Conservation (phyloP, 2,888 invertebrate genomes). For the Lagria hirta region DNA sequence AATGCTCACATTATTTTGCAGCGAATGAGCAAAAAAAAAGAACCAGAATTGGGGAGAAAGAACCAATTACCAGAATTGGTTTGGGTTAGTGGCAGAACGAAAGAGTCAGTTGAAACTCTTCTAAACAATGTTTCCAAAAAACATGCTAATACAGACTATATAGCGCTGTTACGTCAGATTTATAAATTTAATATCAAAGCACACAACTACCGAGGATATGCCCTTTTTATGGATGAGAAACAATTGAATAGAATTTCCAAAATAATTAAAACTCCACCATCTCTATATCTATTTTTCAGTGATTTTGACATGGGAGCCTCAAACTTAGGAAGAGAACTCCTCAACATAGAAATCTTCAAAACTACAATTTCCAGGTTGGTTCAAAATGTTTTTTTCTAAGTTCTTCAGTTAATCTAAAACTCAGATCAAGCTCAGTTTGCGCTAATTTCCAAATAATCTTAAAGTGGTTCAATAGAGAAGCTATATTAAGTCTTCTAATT, state of each 20-base stretch:
- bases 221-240: conserved; percentile 7
- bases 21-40: conserved; percentile 61
- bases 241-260: not conserved
- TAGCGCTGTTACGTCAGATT: conserved; percentile 52
- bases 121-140: conserved; percentile 63
- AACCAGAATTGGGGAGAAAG: conserved; percentile 62
- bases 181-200: conserved; percentile 9
- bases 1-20: conserved; percentile 72
- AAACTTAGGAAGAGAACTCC: conserved; percentile 60
- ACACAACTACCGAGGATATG: conserved; percentile 17
- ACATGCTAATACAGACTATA: conserved; percentile 64
- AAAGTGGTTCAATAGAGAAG: no score
- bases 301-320: not conserved
- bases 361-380: conserved; percentile 5
- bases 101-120: conserved; percentile 67
- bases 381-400: not conserved
- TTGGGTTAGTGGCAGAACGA: conserved; percentile 75
- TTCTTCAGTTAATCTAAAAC: no score
- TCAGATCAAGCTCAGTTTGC: no score
- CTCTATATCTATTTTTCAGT: conserved; percentile 3
- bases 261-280: not conserved
- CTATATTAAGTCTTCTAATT: no score
- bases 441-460: no score
- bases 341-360: conserved; percentile 62
- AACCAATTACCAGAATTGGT: conserved; percentile 72